These are phyloP conservation scores for Geotrupes spiniger DNA, from an alignment of 2,888 invertebrate genomes.

Conservation along the genomic window DNA sequence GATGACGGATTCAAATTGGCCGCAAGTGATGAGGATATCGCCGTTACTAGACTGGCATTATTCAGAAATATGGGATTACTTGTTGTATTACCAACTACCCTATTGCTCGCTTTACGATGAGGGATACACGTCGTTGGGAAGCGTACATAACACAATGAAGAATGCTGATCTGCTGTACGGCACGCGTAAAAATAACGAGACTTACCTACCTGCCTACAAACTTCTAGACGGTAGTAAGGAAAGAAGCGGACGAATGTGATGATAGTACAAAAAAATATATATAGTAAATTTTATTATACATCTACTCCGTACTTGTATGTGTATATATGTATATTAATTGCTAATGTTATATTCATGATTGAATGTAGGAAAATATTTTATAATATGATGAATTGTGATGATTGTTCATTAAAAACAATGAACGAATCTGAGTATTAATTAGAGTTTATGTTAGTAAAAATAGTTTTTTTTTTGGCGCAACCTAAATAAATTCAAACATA, in stretches of 20 bases:
- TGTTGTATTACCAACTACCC: conserved; percentile 73
- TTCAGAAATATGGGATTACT: conserved; percentile 87
- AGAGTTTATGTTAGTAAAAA: no score
- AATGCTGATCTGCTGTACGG: conserved; percentile 75
- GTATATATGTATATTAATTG: no score
- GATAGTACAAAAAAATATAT: no score
- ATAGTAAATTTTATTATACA: no score
- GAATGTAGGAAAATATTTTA: no score
- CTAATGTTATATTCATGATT: no score
- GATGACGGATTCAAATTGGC: conserved; percentile 90
- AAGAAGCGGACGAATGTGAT: conserved; percentile 55
- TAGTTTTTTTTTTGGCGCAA: no score
- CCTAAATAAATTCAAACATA: no score
- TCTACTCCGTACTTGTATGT: no score
- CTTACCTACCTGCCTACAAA: conserved; percentile 73
- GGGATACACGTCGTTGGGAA: conserved; percentile 91
- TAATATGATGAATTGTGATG: no score
- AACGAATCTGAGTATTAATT: no score
- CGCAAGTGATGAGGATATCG: conserved; percentile 80
- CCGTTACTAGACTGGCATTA: conserved; percentile 93
- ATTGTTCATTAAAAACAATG: no score
- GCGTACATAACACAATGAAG: conserved; percentile 71
- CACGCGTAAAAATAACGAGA: conserved; percentile 50
- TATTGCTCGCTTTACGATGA: conserved; percentile 89
- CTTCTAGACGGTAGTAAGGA: conserved; percentile 61